Evolutionary conservation across 2,888 invertebrate species (phyloP), one percentile per base, ranked within the genome.

Genomic region (Mongoloraphidia duomilia): DNA sequence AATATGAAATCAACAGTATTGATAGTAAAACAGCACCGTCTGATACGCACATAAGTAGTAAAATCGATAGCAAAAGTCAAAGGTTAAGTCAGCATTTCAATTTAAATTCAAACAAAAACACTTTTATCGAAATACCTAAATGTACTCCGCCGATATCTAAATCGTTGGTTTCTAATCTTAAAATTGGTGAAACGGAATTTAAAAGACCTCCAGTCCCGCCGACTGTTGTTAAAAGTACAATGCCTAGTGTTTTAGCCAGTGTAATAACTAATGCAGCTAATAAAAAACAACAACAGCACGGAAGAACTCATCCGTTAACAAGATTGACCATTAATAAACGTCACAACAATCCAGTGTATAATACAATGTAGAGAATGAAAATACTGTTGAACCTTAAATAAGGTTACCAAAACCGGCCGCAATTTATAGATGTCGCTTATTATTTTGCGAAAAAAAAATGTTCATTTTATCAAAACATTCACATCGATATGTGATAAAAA

Each of bases 221-320:
- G 13, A 48, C 48, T 10, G 54, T 51, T 9, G 53, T 53, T 9
- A 54, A 57, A 44, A 54, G 50, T 50, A 51, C 52, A 17, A 57
- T 59, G 52, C 60, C 65, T 38, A 57, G 52, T 40, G 74, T 77
- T 57, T 75, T 81, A 50, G 77, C 80, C 49, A 76, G 80, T 52
- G 79, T 79, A 62, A 80, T 82, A 59, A 79, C 80, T 58, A 80
- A 79, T 66, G 79, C 80, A 61, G 79, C 81, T 63, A 81, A 77
- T 59, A 85, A 85, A 68, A 81, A 85, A 69, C 85, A 87, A 69
- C 79, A 83, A 63, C 91, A 92, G 67, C 91, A 89, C 66, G 92
- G 92, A 60, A 89, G 88, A 70, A 90, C 86, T 62, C 92, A 93
- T 76, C 92, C 93, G 57, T 75, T 93, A 63, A 83, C 90, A 61